phyloP scores from a whole-genome alignment of 2,113 vertebrate genomes.

The Campylorhamphus procurvoides region DNA sequence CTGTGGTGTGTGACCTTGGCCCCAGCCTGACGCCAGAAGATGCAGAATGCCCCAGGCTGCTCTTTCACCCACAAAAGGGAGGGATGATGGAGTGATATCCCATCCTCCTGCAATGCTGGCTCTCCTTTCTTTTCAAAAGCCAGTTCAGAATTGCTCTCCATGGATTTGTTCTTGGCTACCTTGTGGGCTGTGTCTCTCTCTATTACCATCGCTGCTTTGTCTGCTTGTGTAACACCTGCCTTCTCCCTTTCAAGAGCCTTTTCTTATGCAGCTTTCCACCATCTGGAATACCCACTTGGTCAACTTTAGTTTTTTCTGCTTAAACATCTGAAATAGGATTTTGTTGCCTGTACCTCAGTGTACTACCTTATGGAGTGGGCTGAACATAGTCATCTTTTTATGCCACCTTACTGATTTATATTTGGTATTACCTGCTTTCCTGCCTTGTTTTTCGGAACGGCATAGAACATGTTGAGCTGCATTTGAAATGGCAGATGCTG shows the following conservation, averaged over 20 bases:
- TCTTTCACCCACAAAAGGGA: not conserved
- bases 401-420: not conserved
- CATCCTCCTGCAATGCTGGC: not conserved
- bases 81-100: conserved; percentile 1
- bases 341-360: not conserved
- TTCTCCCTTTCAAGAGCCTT: not conserved
- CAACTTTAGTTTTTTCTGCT: not conserved
- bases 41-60: not conserved
- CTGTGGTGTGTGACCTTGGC: conserved; percentile 12
- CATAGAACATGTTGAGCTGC: not conserved
- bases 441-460: not conserved
- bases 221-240: not conserved
- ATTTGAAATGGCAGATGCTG: not conserved
- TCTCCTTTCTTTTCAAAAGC: conserved; percentile 17
- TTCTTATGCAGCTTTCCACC: not conserved
- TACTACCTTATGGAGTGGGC: not conserved
- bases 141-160: conserved; percentile 5
- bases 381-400: not conserved
- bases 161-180: conserved; percentile 27
- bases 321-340: not conserved
- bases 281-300: conserved; percentile 9
- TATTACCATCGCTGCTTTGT: not conserved
- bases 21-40: not conserved
- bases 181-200: not conserved
- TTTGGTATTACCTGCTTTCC: not conserved